Evolutionary conservation across 2,797 vertebrate genomes (phyloP).

Genomic region (Crocodylus rhombifer): DNA sequence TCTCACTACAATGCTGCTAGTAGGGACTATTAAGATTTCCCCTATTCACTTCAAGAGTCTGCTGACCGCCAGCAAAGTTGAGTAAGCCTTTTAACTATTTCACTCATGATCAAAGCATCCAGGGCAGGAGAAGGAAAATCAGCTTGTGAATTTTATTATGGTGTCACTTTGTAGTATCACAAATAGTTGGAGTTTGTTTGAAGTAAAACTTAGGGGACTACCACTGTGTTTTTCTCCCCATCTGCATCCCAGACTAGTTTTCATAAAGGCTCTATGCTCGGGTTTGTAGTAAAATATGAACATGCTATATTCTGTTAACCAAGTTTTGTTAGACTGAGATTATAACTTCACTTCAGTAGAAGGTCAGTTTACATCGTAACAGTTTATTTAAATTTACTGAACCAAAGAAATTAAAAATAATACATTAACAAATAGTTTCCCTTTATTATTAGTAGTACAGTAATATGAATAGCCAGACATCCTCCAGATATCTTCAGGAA

Average conservation of each 20-base stretch:
- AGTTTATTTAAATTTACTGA: not conserved
- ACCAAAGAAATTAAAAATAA: not conserved
- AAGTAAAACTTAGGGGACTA: not conserved
- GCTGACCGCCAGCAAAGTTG: too few relatives aligned
- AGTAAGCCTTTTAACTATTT: too few relatives aligned
- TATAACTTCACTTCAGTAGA: not conserved
- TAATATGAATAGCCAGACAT: constrained; percentile 22
- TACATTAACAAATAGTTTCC: not conserved
- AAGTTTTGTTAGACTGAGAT: not conserved
- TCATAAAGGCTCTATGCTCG: not conserved
- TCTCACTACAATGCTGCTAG: too few relatives aligned
- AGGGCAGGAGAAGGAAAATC: too few relatives aligned
- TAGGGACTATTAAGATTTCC: too few relatives aligned
- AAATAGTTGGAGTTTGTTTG: not conserved
- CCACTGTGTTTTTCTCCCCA: not conserved
- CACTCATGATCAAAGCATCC: too few relatives aligned
- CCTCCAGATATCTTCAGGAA: constrained; percentile 64
- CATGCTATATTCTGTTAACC: not conserved
- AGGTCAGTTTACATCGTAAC: not conserved
- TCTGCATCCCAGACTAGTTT: not conserved
- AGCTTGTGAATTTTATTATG: not conserved
- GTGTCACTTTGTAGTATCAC: not conserved
- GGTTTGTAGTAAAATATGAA: not conserved
- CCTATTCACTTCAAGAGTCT: too few relatives aligned
- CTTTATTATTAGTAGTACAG: constrained; percentile 39